These are phyloP conservation scores for Eubasilissa splendida DNA, from an alignment of 2,888 invertebrate genomes.

Conservation along the genomic window DNA sequence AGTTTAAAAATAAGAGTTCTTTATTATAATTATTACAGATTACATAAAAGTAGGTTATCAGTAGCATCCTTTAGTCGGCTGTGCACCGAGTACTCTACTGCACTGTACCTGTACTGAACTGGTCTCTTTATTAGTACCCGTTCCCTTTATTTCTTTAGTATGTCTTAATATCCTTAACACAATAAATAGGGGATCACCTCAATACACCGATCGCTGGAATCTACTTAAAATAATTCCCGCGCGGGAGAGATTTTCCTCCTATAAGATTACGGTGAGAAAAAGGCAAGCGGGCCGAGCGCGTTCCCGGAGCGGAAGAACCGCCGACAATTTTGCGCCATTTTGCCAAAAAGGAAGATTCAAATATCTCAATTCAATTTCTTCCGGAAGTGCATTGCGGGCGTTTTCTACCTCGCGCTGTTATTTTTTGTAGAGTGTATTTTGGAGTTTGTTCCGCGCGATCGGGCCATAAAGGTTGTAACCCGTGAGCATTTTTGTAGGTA, in stretches of 20 bases:
- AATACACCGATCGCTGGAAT: neutral
- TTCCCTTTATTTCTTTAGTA: too few relatives aligned
- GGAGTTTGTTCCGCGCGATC: slow-evolving; percentile 14
- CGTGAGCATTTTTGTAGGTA: slow-evolving; percentile 52
- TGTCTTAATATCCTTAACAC: neutral
- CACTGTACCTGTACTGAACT: too few relatives aligned
- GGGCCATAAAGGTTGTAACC: slow-evolving; percentile 48
- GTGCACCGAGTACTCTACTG: too few relatives aligned
- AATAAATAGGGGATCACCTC: neutral
- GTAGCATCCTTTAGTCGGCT: too few relatives aligned
- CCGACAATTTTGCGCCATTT: neutral
- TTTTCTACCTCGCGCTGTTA: neutral
- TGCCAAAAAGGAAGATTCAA: neutral
- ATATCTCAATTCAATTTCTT: neutral
- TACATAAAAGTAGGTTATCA: too few relatives aligned
- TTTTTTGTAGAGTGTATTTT: slow-evolving; percentile 1
- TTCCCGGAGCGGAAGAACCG: neutral
- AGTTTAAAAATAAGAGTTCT: too few relatives aligned
- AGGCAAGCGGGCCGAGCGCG: slow-evolving; percentile 24
- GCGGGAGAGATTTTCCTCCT: neutral
- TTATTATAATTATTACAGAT: too few relatives aligned
- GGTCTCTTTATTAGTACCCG: too few relatives aligned
- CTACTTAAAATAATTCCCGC: slow-evolving; percentile 5
- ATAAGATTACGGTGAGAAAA: slow-evolving; percentile 46
- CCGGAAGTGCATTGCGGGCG: neutral